Evolutionary conservation across 2,888 invertebrate species (phyloP).

Genomic region (Drosophila eohydei): DNA sequence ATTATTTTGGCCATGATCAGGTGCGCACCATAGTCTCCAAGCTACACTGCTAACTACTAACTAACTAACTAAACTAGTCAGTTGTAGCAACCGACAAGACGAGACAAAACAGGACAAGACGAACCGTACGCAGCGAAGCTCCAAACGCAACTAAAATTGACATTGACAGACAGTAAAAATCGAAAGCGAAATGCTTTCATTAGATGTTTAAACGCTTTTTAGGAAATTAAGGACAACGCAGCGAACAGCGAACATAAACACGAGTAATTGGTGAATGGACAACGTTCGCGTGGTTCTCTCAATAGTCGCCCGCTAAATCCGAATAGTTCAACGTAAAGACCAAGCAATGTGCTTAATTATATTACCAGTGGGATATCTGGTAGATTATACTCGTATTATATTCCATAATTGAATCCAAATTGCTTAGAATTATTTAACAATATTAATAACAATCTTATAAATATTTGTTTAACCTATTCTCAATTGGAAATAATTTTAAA

Average conservation of each 20-base stretch:
- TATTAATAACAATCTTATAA: neutral
- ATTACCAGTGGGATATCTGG: neutral
- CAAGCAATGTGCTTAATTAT: neutral
- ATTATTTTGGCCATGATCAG: constrained; percentile 90
- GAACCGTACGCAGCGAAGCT: constrained; percentile 71
- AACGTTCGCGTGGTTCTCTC: constrained; percentile 7
- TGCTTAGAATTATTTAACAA: neutral
- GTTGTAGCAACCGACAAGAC: constrained; percentile 3
- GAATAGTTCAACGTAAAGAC: constrained; percentile 4
- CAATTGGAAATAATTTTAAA: neutral
- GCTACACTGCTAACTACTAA: constrained; percentile 9
- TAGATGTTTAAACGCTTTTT: constrained; percentile 79
- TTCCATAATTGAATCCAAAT: neutral
- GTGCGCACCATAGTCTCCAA: constrained; percentile 29
- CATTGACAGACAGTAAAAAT: constrained; percentile 57
- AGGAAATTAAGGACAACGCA: constrained; percentile 77
- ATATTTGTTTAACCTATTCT: neutral
- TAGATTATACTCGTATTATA: neutral
- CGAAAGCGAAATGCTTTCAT: constrained; percentile 72
- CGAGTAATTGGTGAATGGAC: constrained; percentile 78
- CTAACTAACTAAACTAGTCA: constrained; percentile 6
- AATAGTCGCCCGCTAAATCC: constrained; percentile 13
- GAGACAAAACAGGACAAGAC: constrained; percentile 21
- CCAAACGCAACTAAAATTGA: constrained; percentile 76
- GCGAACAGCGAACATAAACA: constrained; percentile 63